Conservation (phyloP, 2,797 vertebrate genomes). For the Sitta carolinensis region DNA sequence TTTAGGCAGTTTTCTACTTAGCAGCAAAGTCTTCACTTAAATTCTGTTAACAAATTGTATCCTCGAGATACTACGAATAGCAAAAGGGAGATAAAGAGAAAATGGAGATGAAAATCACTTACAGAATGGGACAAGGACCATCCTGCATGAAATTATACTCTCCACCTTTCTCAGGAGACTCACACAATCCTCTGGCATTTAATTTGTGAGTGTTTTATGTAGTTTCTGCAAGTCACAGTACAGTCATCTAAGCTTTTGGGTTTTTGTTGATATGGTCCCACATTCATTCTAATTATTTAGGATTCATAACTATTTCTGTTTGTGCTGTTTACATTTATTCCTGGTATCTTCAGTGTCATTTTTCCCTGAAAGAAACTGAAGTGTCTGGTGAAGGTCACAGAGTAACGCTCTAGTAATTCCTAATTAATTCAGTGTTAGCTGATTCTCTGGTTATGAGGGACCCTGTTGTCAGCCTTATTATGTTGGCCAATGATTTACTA, state of each 20-base stretch:
- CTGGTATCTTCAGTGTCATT: not conserved
- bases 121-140: not conserved
- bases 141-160: not conserved
- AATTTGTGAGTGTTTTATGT: not conserved
- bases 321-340: not conserved
- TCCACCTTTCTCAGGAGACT: not conserved
- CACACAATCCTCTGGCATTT: not conserved
- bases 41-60: not conserved
- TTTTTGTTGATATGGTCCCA: not conserved
- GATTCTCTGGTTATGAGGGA: not conserved
- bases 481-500: not conserved
- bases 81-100: not conserved
- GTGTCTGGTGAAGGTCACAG: not conserved
- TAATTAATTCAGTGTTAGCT: not conserved
- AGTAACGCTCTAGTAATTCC: not conserved
- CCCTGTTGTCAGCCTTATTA: not conserved
- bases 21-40: not conserved
- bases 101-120: not conserved
- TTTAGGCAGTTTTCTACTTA: not conserved
- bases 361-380: not conserved
- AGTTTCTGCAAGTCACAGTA: not conserved
- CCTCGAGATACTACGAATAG: not conserved
- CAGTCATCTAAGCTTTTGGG: not conserved
- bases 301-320: not conserved
- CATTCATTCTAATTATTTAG: not conserved